A percentile compares a stretch with the other conserved stretches of the same genome.
Conservation (phyloP, 2,797 vertebrate genomes). For the Sebastes taczanowskii region DNA sequence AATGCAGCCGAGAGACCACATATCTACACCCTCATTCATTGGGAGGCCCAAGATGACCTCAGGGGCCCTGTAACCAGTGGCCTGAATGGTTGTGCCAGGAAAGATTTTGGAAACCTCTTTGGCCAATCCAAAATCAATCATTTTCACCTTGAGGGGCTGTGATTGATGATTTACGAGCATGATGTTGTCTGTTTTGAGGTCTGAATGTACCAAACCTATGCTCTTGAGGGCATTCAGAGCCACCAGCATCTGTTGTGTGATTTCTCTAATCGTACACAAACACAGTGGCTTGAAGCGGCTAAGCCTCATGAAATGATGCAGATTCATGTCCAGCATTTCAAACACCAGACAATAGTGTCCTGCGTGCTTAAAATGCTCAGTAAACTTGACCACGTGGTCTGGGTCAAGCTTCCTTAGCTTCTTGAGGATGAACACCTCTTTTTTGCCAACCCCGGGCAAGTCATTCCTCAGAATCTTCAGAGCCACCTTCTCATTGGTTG, state of each 20-base stretch:
- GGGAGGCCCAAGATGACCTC: slow-evolving; percentile 21
- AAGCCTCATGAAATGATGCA: not conserved
- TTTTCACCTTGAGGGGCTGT: not conserved
- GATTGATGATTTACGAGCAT: not conserved
- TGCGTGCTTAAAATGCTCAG: not conserved
- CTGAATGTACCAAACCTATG: not conserved
- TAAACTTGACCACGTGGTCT: not conserved
- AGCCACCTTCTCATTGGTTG: not conserved
- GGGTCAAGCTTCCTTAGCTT: not conserved
- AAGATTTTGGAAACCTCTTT: not conserved
- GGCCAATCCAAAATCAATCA: not conserved
- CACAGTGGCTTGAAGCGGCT: not conserved
- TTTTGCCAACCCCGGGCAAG: not conserved
- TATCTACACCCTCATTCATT: slow-evolving; percentile 10
- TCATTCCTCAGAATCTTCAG: not conserved
- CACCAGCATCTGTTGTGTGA: not conserved
- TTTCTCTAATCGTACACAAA: not conserved
- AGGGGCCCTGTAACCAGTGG: not conserved
- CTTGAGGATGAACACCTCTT: not conserved
- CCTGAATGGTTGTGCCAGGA: not conserved
- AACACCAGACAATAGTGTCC: not conserved
- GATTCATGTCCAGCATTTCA: not conserved
- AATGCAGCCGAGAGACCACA: slow-evolving; percentile 36
- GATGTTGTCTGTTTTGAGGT: not conserved
- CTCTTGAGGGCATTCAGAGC: not conserved